These are phyloP conservation scores for Siderastrea siderea DNA, from an alignment of 92 coral and sea anemone species.

Conservation along the genomic window DNA sequence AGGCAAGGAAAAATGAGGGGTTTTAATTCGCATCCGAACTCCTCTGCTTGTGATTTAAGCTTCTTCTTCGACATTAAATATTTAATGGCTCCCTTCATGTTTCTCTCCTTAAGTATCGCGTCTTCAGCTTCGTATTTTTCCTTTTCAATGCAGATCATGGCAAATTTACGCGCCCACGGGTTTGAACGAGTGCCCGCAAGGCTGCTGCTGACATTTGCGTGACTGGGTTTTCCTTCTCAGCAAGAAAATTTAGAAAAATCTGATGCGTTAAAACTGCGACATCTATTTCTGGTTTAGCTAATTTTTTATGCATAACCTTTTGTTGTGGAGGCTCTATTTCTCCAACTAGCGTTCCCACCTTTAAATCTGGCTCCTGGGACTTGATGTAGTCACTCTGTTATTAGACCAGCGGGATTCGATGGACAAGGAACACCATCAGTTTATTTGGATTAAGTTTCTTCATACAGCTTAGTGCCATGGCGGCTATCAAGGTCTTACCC, in stretches of 20 bases:
- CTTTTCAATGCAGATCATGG: conserved; percentile 82
- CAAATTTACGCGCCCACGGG: conserved; percentile 91
- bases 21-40: conserved; percentile 74
- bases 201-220: conserved; percentile 70
- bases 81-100: conserved; percentile 81
- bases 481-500: conserved; percentile 95
- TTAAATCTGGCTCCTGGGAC: conserved; percentile 71
- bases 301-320: conserved; percentile 51
- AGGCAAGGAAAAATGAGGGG: conserved; percentile 25
- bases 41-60: conserved; percentile 47
- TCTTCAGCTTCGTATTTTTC: conserved; percentile 65
- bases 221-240: conserved; percentile 52
- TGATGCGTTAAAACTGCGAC: conserved; percentile 93
- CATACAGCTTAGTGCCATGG: conserved; percentile 96
- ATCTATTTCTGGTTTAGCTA: conserved; percentile 73
- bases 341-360: conserved; percentile 76
- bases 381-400: conserved; percentile 87
- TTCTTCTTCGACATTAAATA: conserved; percentile 12
- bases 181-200: conserved; percentile 86
- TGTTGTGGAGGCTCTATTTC: conserved; percentile 50
- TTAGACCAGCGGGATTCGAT: conserved; percentile 88
- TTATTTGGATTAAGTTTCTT: conserved; percentile 85
- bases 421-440: conserved; percentile 88
- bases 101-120: conserved; percentile 67
- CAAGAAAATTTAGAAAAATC: conserved; percentile 87